Conservation (phyloP, 2,888 invertebrate species). For the Latrodectus hesperus region DNA sequence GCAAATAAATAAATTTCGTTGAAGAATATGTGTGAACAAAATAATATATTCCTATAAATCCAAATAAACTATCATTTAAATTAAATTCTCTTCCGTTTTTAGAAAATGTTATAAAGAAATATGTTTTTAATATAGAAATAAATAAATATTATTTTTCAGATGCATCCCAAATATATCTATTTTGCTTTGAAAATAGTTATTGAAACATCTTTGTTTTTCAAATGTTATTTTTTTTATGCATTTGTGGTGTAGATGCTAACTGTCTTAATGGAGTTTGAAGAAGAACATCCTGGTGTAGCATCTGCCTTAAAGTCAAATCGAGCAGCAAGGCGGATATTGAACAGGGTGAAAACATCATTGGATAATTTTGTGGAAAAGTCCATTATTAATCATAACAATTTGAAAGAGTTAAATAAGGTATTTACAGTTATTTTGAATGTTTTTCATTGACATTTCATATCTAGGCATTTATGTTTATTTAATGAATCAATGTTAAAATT, state of each 20-base stretch:
- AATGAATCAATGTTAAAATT: background rate
- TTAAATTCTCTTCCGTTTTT: no score
- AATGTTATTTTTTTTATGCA: background rate
- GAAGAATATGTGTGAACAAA: no score
- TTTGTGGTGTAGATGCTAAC: constrained; percentile 31
- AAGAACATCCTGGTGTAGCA: constrained; percentile 22
- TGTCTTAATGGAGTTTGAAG: constrained; percentile 37
- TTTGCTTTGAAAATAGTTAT: background rate
- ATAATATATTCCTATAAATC: no score
- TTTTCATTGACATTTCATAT: background rate
- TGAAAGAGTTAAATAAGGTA: constrained; percentile 24
- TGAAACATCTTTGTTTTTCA: background rate
- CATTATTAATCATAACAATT: constrained; percentile 27
- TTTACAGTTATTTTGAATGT: background rate
- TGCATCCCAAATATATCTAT: no score
- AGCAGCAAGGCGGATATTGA: constrained; percentile 45
- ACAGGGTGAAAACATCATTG: constrained; percentile 25
- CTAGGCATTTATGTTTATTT: background rate
- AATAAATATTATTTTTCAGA: no score
- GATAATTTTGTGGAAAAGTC: constrained; percentile 30
- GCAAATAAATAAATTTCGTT: no score
- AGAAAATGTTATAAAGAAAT: no score
- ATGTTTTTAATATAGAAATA: no score
- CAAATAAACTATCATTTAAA: no score
- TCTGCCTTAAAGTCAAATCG: constrained; percentile 44